These are phyloP conservation scores for Gobio occitaniae DNA, from an alignment of 2,797 vertebrate genomes.

Conservation along the genomic window DNA sequence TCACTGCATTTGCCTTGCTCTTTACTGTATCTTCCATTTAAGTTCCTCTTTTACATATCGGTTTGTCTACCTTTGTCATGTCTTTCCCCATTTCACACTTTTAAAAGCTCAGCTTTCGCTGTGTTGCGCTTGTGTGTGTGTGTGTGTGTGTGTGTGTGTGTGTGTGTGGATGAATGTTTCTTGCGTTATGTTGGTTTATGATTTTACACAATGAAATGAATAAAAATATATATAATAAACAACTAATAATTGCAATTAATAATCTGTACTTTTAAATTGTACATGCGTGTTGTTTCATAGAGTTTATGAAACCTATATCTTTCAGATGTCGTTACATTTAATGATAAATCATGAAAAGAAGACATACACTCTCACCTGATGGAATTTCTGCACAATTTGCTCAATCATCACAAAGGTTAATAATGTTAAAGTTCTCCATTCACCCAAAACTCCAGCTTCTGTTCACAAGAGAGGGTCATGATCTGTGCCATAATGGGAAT, in stretches of 20 bases:
- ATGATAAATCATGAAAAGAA: slow-evolving; percentile 34
- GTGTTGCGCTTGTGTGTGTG: slow-evolving; percentile 25
- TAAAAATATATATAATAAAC: not conserved
- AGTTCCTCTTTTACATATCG: slow-evolving; percentile 44
- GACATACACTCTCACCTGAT: slow-evolving; percentile 38
- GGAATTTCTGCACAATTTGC: slow-evolving; percentile 64
- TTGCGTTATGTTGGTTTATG: slow-evolving; percentile 56
- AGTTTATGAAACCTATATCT: slow-evolving; percentile 41
- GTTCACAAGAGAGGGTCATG: slow-evolving; percentile 29
- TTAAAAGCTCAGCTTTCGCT: not conserved
- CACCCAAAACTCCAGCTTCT: slow-evolving; percentile 48
- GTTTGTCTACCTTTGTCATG: slow-evolving; percentile 53
- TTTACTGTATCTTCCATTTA: slow-evolving; percentile 42
- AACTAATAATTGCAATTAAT: not conserved
- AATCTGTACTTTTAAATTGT: not conserved
- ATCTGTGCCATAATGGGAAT: slow-evolving; percentile 10
- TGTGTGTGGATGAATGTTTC: slow-evolving; percentile 10
- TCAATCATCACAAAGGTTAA: slow-evolving; percentile 57
- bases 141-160: not conserved
- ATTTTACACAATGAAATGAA: not conserved
- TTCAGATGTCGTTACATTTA: slow-evolving; percentile 43
- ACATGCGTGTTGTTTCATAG: slow-evolving; percentile 23
- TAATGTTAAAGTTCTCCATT: slow-evolving; percentile 56
- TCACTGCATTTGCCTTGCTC: slow-evolving; percentile 42
- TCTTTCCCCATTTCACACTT: not conserved